phyloP scores from a whole-genome alignment of 2,113 vertebrate species.

The Aix galericulata region DNA sequence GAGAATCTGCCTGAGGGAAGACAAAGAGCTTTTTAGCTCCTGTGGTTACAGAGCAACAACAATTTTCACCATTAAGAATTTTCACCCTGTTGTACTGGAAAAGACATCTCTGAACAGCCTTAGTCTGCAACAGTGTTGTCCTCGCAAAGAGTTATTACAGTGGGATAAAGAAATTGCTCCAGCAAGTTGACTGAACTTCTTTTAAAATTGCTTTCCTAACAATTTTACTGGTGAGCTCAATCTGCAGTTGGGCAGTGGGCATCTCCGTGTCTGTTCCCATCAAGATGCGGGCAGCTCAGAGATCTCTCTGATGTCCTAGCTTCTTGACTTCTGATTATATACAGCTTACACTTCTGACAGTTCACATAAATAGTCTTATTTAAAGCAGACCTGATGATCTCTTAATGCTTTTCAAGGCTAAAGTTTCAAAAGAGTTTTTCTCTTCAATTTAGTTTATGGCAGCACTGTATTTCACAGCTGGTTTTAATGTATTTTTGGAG shows the following conservation, averaged over 20 bases:
- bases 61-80: neutral
- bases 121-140: neutral
- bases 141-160: neutral
- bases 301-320: slow-evolving; percentile 32
- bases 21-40: neutral
- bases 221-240: slow-evolving; percentile 42
- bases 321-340: slow-evolving; percentile 48
- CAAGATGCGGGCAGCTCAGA: slow-evolving; percentile 35
- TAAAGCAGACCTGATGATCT: slow-evolving; percentile 62
- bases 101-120: neutral
- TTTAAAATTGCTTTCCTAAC: slow-evolving; percentile 25
- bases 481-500: slow-evolving; percentile 67
- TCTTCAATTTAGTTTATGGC: slow-evolving; percentile 74
- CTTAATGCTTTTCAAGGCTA: slow-evolving; percentile 75
- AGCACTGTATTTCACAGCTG: slow-evolving; percentile 62
- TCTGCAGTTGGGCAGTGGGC: neutral
- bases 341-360: slow-evolving; percentile 60
- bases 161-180: neutral
- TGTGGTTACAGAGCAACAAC: neutral
- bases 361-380: slow-evolving; percentile 66
- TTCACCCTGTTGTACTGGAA: neutral
- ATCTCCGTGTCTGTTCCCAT: slow-evolving; percentile 24
- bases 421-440: slow-evolving; percentile 71
- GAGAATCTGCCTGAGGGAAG: neutral
- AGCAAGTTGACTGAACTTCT: neutral